phyloP scores from a whole-genome alignment of 2,888 invertebrate genomes.

The Tricholauxania praeusta region DNA sequence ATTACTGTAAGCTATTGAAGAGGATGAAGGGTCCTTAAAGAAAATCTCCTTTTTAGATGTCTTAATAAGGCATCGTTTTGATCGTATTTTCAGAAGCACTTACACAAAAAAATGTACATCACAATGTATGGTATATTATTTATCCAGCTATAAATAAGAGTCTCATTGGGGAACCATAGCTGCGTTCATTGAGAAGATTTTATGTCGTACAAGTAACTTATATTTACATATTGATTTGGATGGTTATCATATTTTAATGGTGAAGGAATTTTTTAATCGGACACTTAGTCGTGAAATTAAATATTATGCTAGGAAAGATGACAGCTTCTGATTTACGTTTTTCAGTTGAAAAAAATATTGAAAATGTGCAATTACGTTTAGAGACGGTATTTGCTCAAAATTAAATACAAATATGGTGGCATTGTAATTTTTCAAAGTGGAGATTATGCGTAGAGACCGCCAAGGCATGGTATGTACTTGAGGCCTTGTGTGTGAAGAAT shows the following conservation, averaged over 20 bases:
- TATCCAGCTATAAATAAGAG: not conserved
- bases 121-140: not conserved
- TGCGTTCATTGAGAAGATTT: not conserved
- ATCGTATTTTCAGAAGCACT: not conserved
- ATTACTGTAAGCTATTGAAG: not conserved
- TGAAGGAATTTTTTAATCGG: not conserved
- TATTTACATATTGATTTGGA: not conserved
- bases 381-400: too few species aligned
- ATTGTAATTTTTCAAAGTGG: too few species aligned
- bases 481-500: not conserved
- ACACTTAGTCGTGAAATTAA: too few species aligned
- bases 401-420: too few species aligned
- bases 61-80: not conserved
- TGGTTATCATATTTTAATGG: not conserved
- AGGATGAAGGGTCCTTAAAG: not conserved
- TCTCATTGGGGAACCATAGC: not conserved
- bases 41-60: not conserved
- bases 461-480: not conserved
- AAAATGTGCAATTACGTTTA: too few species aligned
- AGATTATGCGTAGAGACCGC: not conserved
- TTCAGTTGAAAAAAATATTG: too few species aligned
- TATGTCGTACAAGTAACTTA: not conserved
- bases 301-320: fast-evolving
- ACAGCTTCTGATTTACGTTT: too few species aligned
- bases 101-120: not conserved